These are phyloP conservation scores for Penaeus monodon DNA, from an alignment of 2,888 invertebrate genomes.

Conservation along the genomic window DNA sequence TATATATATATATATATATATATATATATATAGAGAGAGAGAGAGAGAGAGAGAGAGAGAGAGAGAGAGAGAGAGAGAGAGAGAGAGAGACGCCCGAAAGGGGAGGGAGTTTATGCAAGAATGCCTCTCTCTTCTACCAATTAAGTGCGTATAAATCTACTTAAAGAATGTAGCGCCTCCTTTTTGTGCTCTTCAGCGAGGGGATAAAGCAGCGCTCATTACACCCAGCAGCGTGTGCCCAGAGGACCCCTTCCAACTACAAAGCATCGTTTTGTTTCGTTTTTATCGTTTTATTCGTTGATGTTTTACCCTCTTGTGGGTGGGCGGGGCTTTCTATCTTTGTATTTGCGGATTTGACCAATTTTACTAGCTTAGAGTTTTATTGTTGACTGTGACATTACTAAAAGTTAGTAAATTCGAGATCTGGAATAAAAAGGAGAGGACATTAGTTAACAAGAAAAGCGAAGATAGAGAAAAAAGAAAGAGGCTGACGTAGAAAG, in stretches of 20 bases:
- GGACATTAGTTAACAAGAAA: no score
- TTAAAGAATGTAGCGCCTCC: conserved; percentile 39
- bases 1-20: no score
- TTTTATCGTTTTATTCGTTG: neutral
- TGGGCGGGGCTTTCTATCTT: no score
- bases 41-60: no score
- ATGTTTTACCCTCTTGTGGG: neutral
- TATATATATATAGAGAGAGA: no score
- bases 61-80: neutral
- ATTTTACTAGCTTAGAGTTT: no score
- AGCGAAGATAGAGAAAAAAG: no score
- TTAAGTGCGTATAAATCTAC: conserved; percentile 44
- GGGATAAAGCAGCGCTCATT: conserved; percentile 37
- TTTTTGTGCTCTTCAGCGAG: conserved; percentile 29
- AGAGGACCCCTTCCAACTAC: neutral
- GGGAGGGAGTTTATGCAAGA: conserved; percentile 21
- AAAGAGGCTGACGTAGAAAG: no score
- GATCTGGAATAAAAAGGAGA: no score
- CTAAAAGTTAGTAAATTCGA: no score
- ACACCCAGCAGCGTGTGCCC: neutral
- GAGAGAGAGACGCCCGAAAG: neutral
- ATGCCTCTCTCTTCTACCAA: conserved; percentile 37
- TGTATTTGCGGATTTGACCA: no score
- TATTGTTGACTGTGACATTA: no score
- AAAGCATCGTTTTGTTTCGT: conserved; percentile 3